Evolutionary conservation across 92 coral and sea anemone genomes (phyloP), one percentile per base, ranked within the genome.

Genomic region (Isaurus tuberculatus): DNA sequence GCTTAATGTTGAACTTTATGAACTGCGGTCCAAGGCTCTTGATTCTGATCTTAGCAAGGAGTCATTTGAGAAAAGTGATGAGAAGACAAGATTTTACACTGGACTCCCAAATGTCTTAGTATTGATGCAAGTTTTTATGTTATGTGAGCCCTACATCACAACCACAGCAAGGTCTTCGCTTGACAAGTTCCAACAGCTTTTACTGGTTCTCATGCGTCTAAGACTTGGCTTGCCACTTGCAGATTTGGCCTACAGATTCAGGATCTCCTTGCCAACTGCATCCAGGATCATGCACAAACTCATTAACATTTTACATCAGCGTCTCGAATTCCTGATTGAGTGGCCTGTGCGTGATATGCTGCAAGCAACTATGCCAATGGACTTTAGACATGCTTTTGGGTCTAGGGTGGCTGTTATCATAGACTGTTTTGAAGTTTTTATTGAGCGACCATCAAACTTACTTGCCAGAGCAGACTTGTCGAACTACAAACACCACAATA

Each of bases 381-480:
- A 63, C 13, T 88, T 88, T 65, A 75, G 89, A 26, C 68, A 67
- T 46, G 43, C 78, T 57, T 75, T 65, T 88, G 86, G 82, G 5
- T 46, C 27, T 25, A 80, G 64, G 48, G 86, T 79, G 22, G 90
- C 90, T 9, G 86, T 81, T 8, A 87, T 87, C 23, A 73, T 86
- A 34, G 90, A 85, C 48, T 85, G 79, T 36, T 85, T 85, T 68
- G 84, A 86, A 57, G 63, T 86, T 31, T 80, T 80, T 32, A 82
- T 73, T 4, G 91, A 87, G 27, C 65, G 91, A 40, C 91, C 91
- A 17, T 84, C 88, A 27, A 83, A 66, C 60, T 79, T 84, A 40
- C 67, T 65, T 51, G 91, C 88, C 19, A 75, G 88, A 71, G 91
- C 91, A 16, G 58, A 88, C 91, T 42, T 88, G 91, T 88, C 88